Percentiles rank a stretch among this genome's conserved stretches.
Evolutionary conservation across 2,113 vertebrate species (phyloP).

Genomic region (Grantiella picta): DNA sequence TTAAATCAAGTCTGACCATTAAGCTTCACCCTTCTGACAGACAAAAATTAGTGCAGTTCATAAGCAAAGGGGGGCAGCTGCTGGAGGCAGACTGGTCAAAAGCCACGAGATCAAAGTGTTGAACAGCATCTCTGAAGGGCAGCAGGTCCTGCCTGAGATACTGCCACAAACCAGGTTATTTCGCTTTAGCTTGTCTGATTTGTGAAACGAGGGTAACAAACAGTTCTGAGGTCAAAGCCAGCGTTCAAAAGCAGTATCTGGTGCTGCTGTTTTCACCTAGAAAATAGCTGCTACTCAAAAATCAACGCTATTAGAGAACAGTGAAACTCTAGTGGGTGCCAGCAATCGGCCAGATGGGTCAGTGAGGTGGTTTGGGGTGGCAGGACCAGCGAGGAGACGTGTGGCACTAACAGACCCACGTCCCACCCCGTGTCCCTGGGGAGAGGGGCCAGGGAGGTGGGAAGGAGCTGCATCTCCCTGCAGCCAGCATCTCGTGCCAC

Average conservation of each 20-base stretch:
- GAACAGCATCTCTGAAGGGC: neutral
- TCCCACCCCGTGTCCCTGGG: neutral
- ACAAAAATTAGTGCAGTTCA: neutral
- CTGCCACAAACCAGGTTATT: neutral
- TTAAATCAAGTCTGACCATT: conserved; percentile 8
- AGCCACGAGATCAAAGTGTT: neutral
- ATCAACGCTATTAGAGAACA: neutral
- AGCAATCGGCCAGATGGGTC: neutral
- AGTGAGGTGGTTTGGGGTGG: neutral
- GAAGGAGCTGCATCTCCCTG: neutral
- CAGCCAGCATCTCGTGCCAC: neutral
- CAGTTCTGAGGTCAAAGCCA: neutral
- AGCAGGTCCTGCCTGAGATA: neutral
- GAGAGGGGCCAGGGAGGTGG: neutral
- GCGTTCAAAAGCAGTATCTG: neutral
- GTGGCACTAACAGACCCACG: neutral
- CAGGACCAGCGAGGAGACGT: neutral
- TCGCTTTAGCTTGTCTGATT: neutral
- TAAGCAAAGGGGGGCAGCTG: neutral
- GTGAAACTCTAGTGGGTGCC: neutral
- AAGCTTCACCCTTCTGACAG: neutral
- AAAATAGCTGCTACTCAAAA: neutral
- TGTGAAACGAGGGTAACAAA: neutral
- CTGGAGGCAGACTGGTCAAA: neutral
- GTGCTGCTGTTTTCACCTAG: neutral